Conservation (phyloP, 1,140 invertebrate species). For the Eciton burchellii region DNA sequence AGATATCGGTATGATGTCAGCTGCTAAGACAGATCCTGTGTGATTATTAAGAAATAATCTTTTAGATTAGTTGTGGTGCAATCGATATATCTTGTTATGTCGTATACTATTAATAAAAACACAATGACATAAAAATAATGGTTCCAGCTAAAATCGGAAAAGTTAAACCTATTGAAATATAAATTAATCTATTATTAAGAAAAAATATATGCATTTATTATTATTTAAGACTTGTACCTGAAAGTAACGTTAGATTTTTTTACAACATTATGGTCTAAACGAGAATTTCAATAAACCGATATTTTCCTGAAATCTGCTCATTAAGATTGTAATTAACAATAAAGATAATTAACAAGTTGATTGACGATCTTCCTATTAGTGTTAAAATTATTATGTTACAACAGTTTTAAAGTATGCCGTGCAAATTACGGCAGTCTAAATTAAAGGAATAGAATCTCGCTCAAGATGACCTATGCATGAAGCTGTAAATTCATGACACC, state of each 20-base stretch:
- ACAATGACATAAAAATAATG: constrained; percentile 78
- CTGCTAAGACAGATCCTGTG: constrained; percentile 85
- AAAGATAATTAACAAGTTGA: constrained; percentile 65
- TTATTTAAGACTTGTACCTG: constrained; percentile 83
- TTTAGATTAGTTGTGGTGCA: constrained; percentile 81
- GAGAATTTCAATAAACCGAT: constrained; percentile 69
- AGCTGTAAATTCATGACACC: not conserved
- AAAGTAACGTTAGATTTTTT: constrained; percentile 84
- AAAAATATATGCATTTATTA: constrained; percentile 77
- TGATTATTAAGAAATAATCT: constrained; percentile 85
- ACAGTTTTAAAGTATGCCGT: constrained; percentile 64
- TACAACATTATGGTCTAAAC: constrained; percentile 69
- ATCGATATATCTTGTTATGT: constrained; percentile 71
- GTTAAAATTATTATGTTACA: constrained; percentile 56
- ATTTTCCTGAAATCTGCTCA: constrained; percentile 79
- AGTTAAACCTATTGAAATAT: constrained; percentile 85
- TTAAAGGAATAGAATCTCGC: constrained; percentile 46
- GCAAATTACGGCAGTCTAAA: constrained; percentile 74
- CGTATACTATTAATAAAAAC: constrained; percentile 75
- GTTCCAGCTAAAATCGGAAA: constrained; percentile 82
- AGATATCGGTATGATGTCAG: constrained; percentile 84
- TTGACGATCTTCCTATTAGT: constrained; percentile 67
- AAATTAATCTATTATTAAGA: constrained; percentile 83
- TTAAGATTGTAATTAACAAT: constrained; percentile 74
- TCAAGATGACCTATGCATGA: constrained; percentile 62